phyloP scores from a whole-genome alignment of 2,888 invertebrate genomes.

The Ochropleura leucogaster region DNA sequence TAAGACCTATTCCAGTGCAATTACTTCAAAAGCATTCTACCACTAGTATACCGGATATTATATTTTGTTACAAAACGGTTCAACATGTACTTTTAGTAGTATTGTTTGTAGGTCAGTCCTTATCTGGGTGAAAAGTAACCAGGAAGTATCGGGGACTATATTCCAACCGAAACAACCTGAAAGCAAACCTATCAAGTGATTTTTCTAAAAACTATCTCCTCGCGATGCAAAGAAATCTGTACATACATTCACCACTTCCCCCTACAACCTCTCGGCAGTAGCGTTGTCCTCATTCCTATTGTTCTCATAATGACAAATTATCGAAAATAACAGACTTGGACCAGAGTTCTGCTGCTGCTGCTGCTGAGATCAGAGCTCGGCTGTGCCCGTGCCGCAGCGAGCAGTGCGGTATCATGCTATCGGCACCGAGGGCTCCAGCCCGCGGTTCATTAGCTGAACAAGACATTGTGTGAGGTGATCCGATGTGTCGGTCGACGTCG shows the following conservation, averaged over 20 bases:
- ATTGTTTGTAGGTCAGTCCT: no score
- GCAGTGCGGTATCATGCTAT: neutral
- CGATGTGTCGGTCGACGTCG: conserved; percentile 50
- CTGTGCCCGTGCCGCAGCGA: conserved; percentile 1
- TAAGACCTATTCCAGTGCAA: no score
- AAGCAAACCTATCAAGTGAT: neutral
- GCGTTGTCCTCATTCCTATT: neutral
- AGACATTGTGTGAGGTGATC: conserved; percentile 58
- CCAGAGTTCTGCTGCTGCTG: neutral
- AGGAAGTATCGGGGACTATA: neutral
- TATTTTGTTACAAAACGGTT: neutral
- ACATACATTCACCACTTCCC: no score
- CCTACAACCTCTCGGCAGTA: no score
- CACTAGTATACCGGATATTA: neutral
- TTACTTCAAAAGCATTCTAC: no score
- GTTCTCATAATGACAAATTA: neutral
- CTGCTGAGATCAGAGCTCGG: neutral
- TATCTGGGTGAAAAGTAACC: neutral
- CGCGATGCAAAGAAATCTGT: neutral
- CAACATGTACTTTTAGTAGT: neutral
- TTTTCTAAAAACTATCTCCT: neutral
- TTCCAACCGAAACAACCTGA: no score
- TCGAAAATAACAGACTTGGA: neutral
- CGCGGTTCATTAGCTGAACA: conserved; percentile 38
- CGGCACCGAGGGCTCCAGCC: neutral